Evolutionary conservation across 2,888 invertebrate genomes (phyloP), one percentile per base, ranked within the genome.

Genomic region (Orthonychiurus folsomi): DNA sequence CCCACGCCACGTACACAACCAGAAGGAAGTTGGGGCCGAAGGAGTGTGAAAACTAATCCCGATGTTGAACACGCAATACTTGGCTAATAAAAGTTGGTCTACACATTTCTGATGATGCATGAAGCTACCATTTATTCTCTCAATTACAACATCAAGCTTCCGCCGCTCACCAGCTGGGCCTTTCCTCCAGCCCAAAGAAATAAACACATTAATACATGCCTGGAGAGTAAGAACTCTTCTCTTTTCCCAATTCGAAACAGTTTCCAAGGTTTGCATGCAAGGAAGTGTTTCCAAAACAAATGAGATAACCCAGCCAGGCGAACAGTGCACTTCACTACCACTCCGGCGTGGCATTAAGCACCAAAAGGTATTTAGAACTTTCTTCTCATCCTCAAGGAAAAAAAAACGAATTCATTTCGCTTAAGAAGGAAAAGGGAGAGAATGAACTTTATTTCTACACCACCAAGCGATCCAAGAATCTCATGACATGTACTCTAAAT

Each of bases 21-120:
- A n/a, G n/a, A n/a, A 37, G 37, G 37, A 37, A 37, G 37, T 2
- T 50, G 48, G 12, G 18, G 12, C 60, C 63, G 56, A 24, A 53
- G 60, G 60, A 63, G 63, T 63, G 63, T 63, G 63, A 63, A 63
- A 63, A 63, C 63, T 67, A 65, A 63, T 67, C 65, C 65, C 61
- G 63, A 67, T 67, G 67, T 67, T 67, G 63, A 65, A 63, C 67
- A 65, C 64, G 67, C 64, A 67, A 67, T 67, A 65, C 65, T 62
- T 61, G 67, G 65, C 65, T 67, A 67, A 67, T 67, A 67, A 65
- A 65, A 65, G 65, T 60, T 55, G 61, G 59, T 58, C 63, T 67
- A 63, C 63, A 63, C 64, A 65, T 65, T 67, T 64, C 67, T 67
- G 67, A 67, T 65, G 67, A 67, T 67, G 67, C 67, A 67, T 67